phyloP scores from a whole-genome alignment of 1,140 invertebrate genomes.

The Procambarus clarkii region DNA sequence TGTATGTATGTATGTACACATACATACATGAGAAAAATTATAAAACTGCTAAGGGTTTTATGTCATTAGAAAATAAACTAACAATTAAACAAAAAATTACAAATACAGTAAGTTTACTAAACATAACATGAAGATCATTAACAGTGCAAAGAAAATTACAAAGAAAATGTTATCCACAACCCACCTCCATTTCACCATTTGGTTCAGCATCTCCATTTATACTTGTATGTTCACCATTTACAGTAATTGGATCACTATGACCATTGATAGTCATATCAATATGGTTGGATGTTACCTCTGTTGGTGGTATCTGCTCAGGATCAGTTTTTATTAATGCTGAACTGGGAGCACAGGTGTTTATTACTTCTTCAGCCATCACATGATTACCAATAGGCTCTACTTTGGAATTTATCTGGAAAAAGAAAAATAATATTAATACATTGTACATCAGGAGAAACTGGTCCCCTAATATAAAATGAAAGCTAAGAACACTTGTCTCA shows the following conservation, averaged over 20 bases:
- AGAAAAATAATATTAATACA: background rate
- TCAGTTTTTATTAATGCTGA: background rate
- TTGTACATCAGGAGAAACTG: no score
- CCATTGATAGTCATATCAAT: slow-evolving; percentile 38
- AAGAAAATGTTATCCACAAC: background rate
- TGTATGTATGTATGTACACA: no score
- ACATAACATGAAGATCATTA: background rate
- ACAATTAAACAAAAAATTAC: no score
- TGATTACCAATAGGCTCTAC: slow-evolving; percentile 59
- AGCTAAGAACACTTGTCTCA: background rate
- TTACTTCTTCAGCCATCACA: slow-evolving; percentile 22
- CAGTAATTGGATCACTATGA: slow-evolving; percentile 16
- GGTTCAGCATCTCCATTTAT: slow-evolving; percentile 52
- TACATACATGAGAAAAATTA: no score
- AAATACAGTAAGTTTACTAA: background rate
- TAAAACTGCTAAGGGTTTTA: no score
- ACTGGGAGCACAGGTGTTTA: slow-evolving; percentile 2
- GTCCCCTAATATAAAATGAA: background rate
- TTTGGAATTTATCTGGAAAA: slow-evolving; percentile 32
- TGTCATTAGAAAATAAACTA: no score
- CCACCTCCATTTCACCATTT: slow-evolving; percentile 61
- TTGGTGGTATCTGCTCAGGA: background rate
- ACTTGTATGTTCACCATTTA: slow-evolving; percentile 52
- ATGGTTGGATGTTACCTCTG: slow-evolving; percentile 48
- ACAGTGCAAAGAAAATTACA: background rate